A percentile compares a stretch with the other conserved stretches of the same genome.
Conservation (phyloP, 2,797 vertebrate genomes). For the Gymnothorax reevesii region DNA sequence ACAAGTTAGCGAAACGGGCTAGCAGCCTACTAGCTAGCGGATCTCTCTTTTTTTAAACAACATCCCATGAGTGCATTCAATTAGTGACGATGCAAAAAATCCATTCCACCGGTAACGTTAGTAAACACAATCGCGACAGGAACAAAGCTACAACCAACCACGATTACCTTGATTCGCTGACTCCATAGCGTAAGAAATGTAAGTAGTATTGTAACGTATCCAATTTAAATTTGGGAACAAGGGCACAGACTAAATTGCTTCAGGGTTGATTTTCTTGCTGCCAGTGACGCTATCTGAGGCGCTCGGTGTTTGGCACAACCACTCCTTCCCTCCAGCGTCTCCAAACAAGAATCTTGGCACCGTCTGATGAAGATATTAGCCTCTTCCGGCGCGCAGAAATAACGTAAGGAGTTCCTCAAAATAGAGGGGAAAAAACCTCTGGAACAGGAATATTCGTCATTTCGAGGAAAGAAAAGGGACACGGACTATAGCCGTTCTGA, state of each 20-base stretch:
- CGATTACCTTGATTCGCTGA: conserved; percentile 43
- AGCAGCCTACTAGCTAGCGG: not conserved
- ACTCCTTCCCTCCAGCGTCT: not conserved
- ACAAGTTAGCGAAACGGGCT: not conserved
- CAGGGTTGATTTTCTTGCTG: not conserved
- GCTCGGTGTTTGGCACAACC: not conserved
- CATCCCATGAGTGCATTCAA: not conserved
- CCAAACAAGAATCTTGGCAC: conserved; percentile 1
- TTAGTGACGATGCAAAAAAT: not conserved
- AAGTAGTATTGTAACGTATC: not conserved
- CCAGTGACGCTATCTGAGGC: not conserved
- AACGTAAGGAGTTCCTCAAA: conserved; percentile 32
- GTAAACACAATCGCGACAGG: not conserved
- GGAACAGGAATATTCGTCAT: no score
- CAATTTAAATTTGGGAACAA: not conserved
- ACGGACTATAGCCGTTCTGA: no score
- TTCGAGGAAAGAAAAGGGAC: not conserved
- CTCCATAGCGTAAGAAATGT: conserved; percentile 37
- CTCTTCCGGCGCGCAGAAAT: conserved; percentile 36
- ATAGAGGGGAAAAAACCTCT: not conserved
- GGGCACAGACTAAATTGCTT: not conserved
- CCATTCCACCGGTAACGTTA: not conserved
- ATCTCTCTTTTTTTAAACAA: not conserved
- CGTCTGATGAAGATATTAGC: not conserved
- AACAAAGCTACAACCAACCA: not conserved